Base-by-base conservation (phyloP, 2,888 invertebrate species). In the Corythucha ciliata region DNA sequence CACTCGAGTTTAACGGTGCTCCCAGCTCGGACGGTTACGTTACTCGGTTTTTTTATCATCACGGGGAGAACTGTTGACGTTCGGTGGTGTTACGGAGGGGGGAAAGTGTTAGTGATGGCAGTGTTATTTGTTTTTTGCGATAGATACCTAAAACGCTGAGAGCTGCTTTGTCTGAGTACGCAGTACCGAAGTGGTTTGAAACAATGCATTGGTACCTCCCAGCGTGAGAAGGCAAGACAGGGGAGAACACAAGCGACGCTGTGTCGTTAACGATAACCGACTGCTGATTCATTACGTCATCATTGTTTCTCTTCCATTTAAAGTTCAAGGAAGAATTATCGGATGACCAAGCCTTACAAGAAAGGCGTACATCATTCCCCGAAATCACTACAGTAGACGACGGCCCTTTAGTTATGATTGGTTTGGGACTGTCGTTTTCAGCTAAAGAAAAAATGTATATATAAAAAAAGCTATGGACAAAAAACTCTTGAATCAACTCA, bases 171-270 rank as follows among this genome's bases (percentile, higher is more conserved):
- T 79, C 74, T 1, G 93, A 93, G 68, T 91, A 93, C 3, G 86
- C 85, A 6, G 86, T 83, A 5, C 93, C 94, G 71, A 83, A 91
- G 58, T 77, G 78, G 67, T 94, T 94, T 14, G 83, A 80, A 8
- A 90, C 88, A 57, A 91, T 80, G 72, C 96, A 96, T 68, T 96
- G 93, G 69, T 94, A 96, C 67, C 78, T 79, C 1, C 93, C 94
- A 54, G 84, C 83, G 68, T 90, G 82, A 34, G 77, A 74, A 69
- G 88, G 81, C 47, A 81, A 80, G 1, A 92, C 80, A 66, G 84
- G 81, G 29, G 72, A 71, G 57, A 94, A 75, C 45, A 80, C 75
- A 50, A 94, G 74, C n/a, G 61, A 61, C 45, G 60, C 62, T 7
- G 62, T 63, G 48, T 57, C 56, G 21, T 63, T 59, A n/a, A 57